Base-by-base conservation (phyloP, 2,797 vertebrate species). In the Cetoscarus ocellatus region DNA sequence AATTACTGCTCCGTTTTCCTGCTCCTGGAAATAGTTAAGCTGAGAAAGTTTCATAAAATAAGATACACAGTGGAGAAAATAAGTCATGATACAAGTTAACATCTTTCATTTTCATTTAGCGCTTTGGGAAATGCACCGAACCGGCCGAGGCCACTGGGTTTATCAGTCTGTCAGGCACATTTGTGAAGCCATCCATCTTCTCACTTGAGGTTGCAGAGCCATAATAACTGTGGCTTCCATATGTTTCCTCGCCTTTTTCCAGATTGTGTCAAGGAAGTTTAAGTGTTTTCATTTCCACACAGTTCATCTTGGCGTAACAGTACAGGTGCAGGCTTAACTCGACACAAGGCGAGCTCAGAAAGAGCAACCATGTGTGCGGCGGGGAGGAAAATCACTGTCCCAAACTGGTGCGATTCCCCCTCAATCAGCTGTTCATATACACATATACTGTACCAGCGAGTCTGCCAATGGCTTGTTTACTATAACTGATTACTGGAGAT, bases 281-380 rank as follows among this genome's bases (percentile, higher is more conserved):
- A 81, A 89, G 76, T 83, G 86, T 88, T 92, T 91, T 86, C 80
- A 79, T 89, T 88, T 89, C 79, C 86, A 88, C 81, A 70, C 75
- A 64, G 79, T 79, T 84, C 75, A 77, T 85, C 80, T 60, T 70
- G 35, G 66, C 69, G 67, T 53, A 72, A 60, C 73, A 78, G 73
- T 66, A 72, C 75, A 77, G 71, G 72, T 77, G 67, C 60, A 54
- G 64, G 44, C 73, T 80, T 74, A 75, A 58, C 80, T 81, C 58
- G 34, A 56, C 77, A 60, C 61, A 54, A 70, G 72, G 61, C 56
- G 6, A 13, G 8, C 3, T 11, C 68, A 51, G 49, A 19, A 50
- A 50, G 12, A 43, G 63, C 71, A 36, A 58, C 69, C n/a, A 44
- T 58, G 61, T 13, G 12, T 71, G 60, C 54, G n/a, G 39, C 19